A percentile compares a stretch with the other conserved stretches of the same genome.
Conservation (phyloP, 2,797 vertebrate genomes). For the Gallinago nigripennis region DNA sequence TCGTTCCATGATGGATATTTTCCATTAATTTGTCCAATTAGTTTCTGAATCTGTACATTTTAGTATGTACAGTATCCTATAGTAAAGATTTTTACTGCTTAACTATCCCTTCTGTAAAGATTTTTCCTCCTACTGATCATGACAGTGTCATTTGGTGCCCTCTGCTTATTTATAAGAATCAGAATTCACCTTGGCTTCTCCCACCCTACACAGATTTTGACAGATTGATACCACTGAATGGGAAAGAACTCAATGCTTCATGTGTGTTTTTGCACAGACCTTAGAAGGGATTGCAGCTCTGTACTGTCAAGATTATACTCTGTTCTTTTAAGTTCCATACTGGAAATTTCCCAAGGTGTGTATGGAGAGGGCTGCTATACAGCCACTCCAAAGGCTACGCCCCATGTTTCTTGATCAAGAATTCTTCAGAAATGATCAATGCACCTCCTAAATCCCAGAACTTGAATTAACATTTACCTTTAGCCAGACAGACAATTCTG, state of each 20-base stretch:
- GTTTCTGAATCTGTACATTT: not conserved
- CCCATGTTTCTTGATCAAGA: not conserved
- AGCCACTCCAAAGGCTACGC: not conserved
- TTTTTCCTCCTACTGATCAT: not conserved
- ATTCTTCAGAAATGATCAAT: not conserved
- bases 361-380: not conserved
- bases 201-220: not conserved
- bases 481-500: not conserved
- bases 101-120: not conserved
- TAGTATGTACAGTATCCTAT: not conserved
- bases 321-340: not conserved
- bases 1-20: not conserved
- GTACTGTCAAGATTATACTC: not conserved
- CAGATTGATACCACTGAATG: not conserved
- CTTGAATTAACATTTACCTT: not conserved
- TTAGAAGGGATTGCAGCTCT: not conserved
- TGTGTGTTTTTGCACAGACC: not conserved
- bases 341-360: not conserved
- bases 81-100: not conserved
- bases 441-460: not conserved
- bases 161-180: not conserved
- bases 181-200: not conserved
- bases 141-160: not conserved
- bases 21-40: not conserved
- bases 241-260: not conserved